Conservation (phyloP, 2,888 invertebrate genomes). For the Andrena bicolor region DNA sequence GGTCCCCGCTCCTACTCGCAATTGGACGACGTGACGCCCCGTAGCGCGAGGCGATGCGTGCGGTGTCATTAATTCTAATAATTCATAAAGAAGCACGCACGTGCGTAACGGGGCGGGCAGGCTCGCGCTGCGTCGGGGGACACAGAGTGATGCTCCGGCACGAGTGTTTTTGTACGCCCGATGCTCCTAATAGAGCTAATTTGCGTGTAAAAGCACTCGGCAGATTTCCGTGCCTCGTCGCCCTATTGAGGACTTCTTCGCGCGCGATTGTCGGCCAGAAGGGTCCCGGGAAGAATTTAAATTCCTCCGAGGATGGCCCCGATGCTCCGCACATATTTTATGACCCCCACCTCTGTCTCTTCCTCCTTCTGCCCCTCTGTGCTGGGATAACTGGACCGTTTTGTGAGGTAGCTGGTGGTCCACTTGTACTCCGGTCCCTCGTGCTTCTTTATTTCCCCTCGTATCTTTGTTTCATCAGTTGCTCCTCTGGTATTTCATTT, state of each 20-base stretch:
- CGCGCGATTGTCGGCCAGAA: slow-evolving; percentile 5
- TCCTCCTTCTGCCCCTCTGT: background rate
- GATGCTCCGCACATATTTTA: slow-evolving; percentile 28
- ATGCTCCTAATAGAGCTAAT: slow-evolving; percentile 83
- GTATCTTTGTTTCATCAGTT: background rate
- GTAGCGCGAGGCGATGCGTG: slow-evolving; percentile 77
- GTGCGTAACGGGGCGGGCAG: slow-evolving; percentile 75
- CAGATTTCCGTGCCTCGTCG: slow-evolving; percentile 71
- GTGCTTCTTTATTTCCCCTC: too few species aligned
- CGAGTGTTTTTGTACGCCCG: slow-evolving; percentile 79
- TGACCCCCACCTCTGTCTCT: background rate
- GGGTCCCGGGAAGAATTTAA: slow-evolving; percentile 42
- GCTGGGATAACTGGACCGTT: slow-evolving; percentile 6
- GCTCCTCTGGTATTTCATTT: too few species aligned
- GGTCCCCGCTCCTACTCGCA: slow-evolving; percentile 63
- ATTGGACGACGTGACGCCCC: slow-evolving; percentile 75
- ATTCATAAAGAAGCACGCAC: slow-evolving; percentile 83
- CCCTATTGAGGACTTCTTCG: slow-evolving; percentile 65
- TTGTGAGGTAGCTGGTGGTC: background rate
- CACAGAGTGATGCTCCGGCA: slow-evolving; percentile 71
- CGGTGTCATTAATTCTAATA: slow-evolving; percentile 84
- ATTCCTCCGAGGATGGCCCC: slow-evolving; percentile 36
- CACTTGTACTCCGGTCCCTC: slow-evolving; percentile 11
- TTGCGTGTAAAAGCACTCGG: slow-evolving; percentile 81
- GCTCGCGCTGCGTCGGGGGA: slow-evolving; percentile 67